These are phyloP conservation scores for Drosophila lacteicornis DNA, from an alignment of 1,140 invertebrate genomes.

Conservation along the genomic window DNA sequence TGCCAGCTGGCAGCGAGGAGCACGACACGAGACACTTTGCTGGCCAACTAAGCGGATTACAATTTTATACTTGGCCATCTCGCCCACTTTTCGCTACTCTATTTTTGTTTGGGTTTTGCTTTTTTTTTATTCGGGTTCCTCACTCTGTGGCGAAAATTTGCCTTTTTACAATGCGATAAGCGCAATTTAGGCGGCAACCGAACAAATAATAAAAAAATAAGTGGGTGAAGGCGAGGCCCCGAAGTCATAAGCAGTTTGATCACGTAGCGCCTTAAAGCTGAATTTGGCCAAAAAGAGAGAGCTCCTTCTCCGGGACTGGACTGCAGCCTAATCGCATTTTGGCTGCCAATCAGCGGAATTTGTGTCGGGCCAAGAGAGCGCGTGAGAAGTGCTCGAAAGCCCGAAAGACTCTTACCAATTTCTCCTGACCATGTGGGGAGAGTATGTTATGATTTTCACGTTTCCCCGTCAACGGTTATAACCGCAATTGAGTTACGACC, in stretches of 20 bases:
- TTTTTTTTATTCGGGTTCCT: slow-evolving; percentile 20
- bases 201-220: slow-evolving; percentile 31
- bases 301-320: background rate
- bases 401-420: slow-evolving; percentile 5
- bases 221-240: slow-evolving; percentile 1
- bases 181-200: slow-evolving; percentile 51
- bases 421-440: slow-evolving; percentile 14
- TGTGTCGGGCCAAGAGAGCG: slow-evolving; percentile 6
- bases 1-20: slow-evolving; percentile 58
- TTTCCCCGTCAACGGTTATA: slow-evolving; percentile 53
- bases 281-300: background rate
- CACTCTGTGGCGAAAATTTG: slow-evolving; percentile 69
- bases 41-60: slow-evolving; percentile 74
- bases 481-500: slow-evolving; percentile 68
- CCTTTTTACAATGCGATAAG: slow-evolving; percentile 76
- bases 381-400: slow-evolving; percentile 8
- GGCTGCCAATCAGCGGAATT: slow-evolving; percentile 45
- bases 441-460: slow-evolving; percentile 55
- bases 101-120: slow-evolving; percentile 18
- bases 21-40: slow-evolving; percentile 62
- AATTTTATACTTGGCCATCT: slow-evolving; percentile 54
- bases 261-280: slow-evolving; percentile 47
- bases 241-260: slow-evolving; percentile 51
- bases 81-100: slow-evolving; percentile 35
- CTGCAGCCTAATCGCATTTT: slow-evolving; percentile 43